These are phyloP conservation scores for Salmo trutta DNA, from an alignment of 2,797 vertebrate species.

Conservation along the genomic window DNA sequence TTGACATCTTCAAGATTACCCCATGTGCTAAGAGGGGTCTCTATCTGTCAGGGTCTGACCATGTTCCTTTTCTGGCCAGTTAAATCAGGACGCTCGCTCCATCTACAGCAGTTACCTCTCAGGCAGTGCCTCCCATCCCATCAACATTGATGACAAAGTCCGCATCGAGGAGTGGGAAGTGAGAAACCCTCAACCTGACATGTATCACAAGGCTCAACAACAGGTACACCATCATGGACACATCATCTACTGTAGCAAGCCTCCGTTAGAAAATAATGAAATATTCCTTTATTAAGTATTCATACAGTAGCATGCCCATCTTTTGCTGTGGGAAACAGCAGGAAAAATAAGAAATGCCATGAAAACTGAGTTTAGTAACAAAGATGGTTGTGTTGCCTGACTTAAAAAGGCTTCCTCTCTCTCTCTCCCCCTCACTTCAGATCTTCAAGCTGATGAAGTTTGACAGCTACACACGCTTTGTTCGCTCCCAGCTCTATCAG, in stretches of 20 bases:
- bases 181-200: conserved; percentile 75
- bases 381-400: not conserved
- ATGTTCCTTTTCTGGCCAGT: conserved; percentile 29
- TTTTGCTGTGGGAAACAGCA: not conserved
- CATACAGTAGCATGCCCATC: not conserved
- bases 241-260: not conserved
- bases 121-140: conserved; percentile 76
- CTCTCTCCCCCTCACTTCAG: conserved; percentile 55
- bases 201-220: conserved; percentile 83
- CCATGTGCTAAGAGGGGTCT: not conserved
- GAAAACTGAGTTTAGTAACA: too few relatives aligned
- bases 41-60: not conserved
- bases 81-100: conserved; percentile 76
- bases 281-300: not conserved
- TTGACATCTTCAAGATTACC: not conserved
- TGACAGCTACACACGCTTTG: conserved; percentile 86
- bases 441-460: conserved; percentile 92
- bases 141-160: conserved; percentile 85
- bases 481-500: conserved; percentile 84
- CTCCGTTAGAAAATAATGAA: not conserved
- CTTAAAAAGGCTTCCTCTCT: not conserved
- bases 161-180: conserved; percentile 80
- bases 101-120: conserved; percentile 84
- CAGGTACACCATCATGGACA: conserved; percentile 65
- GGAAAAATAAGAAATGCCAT: not conserved